Evolutionary conservation across 35 echinoderm and acorn worm genomes (phyloP).

Genomic region (Amphiura filiformis): DNA sequence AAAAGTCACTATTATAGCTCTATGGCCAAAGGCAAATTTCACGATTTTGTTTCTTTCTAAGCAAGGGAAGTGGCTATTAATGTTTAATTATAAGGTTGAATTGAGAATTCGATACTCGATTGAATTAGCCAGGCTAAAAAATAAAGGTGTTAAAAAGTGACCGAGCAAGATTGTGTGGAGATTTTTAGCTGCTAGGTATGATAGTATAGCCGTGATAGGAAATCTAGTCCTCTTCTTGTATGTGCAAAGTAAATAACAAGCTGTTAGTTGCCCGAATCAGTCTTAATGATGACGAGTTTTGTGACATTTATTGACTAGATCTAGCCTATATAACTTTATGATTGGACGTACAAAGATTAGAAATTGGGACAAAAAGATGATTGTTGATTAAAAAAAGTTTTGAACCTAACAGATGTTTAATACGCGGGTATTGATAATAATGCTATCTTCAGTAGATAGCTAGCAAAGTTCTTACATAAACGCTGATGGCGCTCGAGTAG

Average conservation of each 20-base stretch:
- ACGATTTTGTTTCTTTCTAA: neutral
- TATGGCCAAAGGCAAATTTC: neutral
- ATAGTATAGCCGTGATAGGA: neutral
- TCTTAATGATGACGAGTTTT: too few relatives aligned
- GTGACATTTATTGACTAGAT: too few relatives aligned
- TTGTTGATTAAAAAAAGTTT: too few relatives aligned
- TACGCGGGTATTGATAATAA: too few relatives aligned
- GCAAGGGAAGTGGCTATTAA: neutral
- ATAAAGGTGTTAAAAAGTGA: constrained; percentile 8
- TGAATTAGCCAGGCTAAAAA: neutral
- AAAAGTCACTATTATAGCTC: too few relatives aligned
- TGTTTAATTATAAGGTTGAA: constrained; percentile 8
- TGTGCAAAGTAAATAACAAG: too few relatives aligned
- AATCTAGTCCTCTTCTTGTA: too few relatives aligned
- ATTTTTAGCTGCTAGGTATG: neutral
- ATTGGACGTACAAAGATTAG: too few relatives aligned
- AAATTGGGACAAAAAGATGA: too few relatives aligned
- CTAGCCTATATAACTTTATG: too few relatives aligned
- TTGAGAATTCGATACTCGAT: neutral
- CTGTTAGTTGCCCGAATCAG: too few relatives aligned
- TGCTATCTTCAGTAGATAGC: neutral
- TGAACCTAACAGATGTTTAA: too few relatives aligned
- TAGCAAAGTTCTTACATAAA: neutral
- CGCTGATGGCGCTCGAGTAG: neutral
- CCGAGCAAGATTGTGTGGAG: neutral